These are phyloP conservation scores for Pristis pectinata DNA, from an alignment of 2,797 vertebrate genomes.

Conservation along the genomic window DNA sequence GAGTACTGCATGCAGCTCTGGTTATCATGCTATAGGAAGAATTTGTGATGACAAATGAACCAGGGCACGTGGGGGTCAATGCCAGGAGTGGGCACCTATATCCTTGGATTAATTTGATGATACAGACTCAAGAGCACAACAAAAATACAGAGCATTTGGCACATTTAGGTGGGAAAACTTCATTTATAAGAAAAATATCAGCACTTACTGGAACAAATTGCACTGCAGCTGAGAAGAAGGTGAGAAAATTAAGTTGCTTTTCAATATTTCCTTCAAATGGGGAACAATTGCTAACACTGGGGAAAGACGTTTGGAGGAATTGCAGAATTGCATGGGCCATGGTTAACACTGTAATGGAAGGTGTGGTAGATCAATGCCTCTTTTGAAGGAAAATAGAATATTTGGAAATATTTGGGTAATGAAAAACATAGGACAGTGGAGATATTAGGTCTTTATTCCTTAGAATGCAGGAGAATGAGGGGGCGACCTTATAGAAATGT, in stretches of 20 bases:
- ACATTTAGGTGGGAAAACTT: background rate
- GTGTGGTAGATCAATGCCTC: background rate
- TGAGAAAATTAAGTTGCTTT: background rate
- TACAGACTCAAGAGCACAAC: too few relatives aligned
- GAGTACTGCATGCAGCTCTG: too few relatives aligned
- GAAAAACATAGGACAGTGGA: background rate
- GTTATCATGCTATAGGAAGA: too few relatives aligned
- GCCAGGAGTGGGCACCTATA: too few relatives aligned
- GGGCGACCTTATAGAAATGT: too few relatives aligned
- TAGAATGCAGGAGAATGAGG: too few relatives aligned
- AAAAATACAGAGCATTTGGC: too few relatives aligned
- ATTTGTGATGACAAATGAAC: too few relatives aligned
- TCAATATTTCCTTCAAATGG: background rate
- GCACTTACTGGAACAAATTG: background rate
- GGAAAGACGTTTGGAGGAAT: background rate
- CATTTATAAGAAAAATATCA: background rate
- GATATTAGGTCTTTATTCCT: too few relatives aligned
- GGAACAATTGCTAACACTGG: background rate
- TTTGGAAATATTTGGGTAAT: background rate
- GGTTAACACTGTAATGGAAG: background rate
- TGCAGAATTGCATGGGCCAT: background rate
- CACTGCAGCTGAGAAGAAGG: background rate
- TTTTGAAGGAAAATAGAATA: background rate
- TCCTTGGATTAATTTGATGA: too few relatives aligned
- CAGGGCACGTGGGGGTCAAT: too few relatives aligned